Evolutionary conservation across 2,888 invertebrate genomes (phyloP), one percentile per base, ranked within the genome.

Genomic region (Drosophila siamana): DNA sequence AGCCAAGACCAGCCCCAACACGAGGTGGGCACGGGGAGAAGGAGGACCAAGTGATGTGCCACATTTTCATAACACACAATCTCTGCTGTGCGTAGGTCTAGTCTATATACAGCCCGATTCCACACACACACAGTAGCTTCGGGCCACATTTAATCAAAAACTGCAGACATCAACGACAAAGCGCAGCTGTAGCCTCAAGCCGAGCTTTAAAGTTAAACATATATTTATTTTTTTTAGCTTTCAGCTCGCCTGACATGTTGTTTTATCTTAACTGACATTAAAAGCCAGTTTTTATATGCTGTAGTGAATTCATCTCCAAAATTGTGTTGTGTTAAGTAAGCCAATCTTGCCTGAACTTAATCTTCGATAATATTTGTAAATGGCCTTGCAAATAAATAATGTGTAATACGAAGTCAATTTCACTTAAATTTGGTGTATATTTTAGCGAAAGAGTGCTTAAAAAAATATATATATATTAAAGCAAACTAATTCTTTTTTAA

Each of bases 141-240:
- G 69, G 86, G 86, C 70, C 54, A 74, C 74, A 78, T 86, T 80
- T 80, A 80, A 80, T 83, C 80, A 80, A 86, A 86, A 80, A 83
- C 59, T 69, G 63, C 55, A 79, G 65, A 41, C 43, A 30, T 69
- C 80, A 71, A 47, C 54, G 43, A 36, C 59, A 65, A 36, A 55
- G 26, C 41, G 26, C 3, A 47, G 22, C 13, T 44, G n/a, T 4
- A 11, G 54, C 74, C 56, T 24, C 41, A 9, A 54, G 67, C 50
- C 38, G 33, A 26, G 57, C 56, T 71, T 67, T 64, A 63, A 71
- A 64, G 67, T 47, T 24, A 70, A 63, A 41, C 43, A 62, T 43
- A 33, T 50, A 66, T 50, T 60, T 56, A 52, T 46, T 47, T 46
- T 63, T 46, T 36, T 13, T 48, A 13, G 26, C 19, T 33, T 54